Evolutionary conservation across 2,797 vertebrate species (phyloP), one percentile per base, ranked within the genome.

Genomic region (Rhinella marina): DNA sequence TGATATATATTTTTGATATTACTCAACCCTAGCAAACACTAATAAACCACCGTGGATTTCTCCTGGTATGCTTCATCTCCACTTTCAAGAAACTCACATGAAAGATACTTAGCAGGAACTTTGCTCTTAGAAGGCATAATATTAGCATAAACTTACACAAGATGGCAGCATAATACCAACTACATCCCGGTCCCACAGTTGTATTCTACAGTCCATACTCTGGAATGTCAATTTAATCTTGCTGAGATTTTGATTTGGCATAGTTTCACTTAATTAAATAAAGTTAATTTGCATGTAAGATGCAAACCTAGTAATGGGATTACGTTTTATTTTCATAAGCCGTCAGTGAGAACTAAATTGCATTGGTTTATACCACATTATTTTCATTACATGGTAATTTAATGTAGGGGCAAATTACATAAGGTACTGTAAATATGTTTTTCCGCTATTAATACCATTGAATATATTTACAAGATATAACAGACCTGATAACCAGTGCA

Each of bases 101-200:
- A 64, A 25, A 64, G n/a, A 10, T 25, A 25, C 23, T 2, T 10
- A 25, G 11, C 23, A 64, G 25, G 17, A 10, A 48, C 32, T 21
- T 41, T 11, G 23, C 70, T 27, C 16, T 6, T 19, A 32, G 25
- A 29, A 25, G 25, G 16, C 13, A 73, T n/a, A 48, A 17, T 41
- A 85, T 62, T 52, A 80, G 14, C 54, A 72, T 79, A 54, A 29
- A 54, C 50, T 4, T 78, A 61, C 87, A 88, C 82, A 79, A 88
- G 87, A 88, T 88, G 87, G 87, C 87, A 88, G 82, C 59, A 88
- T 50, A 59, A 72, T 17, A 88, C 82, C 52, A 79, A 61, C 7
- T 82, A 27, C 11, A 66, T 5, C 41, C 25, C 41, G 3, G 1
- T 13, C 8, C 27, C 29, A 79, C 9, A 9, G 13, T 27, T 10